These are phyloP conservation scores for Drosophila insularis DNA, from an alignment of 1,140 invertebrate species.

Conservation along the genomic window DNA sequence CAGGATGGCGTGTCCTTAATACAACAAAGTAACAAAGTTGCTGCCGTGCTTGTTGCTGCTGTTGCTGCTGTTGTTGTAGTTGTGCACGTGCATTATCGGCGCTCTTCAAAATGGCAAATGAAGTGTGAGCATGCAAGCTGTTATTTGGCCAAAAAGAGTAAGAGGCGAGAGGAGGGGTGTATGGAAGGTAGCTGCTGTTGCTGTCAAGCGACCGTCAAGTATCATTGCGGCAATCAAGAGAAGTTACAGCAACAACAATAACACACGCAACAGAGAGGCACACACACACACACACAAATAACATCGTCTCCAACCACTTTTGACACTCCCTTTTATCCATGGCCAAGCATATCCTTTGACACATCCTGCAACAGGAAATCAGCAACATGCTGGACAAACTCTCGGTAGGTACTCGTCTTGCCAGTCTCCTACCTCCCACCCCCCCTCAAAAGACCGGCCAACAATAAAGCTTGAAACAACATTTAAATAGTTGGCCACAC, in stretches of 20 bases:
- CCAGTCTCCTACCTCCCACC: neutral
- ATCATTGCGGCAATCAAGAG: conserved; percentile 59
- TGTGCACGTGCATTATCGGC: conserved; percentile 67
- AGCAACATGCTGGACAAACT: conserved; percentile 44
- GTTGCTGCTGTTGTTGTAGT: conserved; percentile 26
- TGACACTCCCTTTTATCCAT: conserved; percentile 1
- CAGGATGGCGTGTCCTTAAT: conserved; percentile 59
- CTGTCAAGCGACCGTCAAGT: conserved; percentile 39
- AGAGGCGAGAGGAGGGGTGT: neutral
- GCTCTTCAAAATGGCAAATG: conserved; percentile 66
- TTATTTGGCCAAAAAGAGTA: neutral
- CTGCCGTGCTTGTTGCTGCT: conserved; percentile 19
- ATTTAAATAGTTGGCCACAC: conserved; percentile 63
- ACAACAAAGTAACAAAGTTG: conserved; percentile 47
- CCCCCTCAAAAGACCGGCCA: conserved; percentile 1
- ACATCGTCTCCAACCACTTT: conserved; percentile 21
- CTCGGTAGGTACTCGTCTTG: neutral
- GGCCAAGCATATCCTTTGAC: conserved; percentile 55
- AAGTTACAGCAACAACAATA: conserved; percentile 13
- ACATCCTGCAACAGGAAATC: conserved; percentile 74
- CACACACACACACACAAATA: conserved; percentile 33
- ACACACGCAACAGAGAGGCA: neutral
- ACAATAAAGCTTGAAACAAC: conserved; percentile 52
- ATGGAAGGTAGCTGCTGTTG: neutral
- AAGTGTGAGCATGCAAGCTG: conserved; percentile 50